Evolutionary conservation across 92 coral and sea anemone genomes (phyloP).

Genomic region (Epizoanthus stellaris): DNA sequence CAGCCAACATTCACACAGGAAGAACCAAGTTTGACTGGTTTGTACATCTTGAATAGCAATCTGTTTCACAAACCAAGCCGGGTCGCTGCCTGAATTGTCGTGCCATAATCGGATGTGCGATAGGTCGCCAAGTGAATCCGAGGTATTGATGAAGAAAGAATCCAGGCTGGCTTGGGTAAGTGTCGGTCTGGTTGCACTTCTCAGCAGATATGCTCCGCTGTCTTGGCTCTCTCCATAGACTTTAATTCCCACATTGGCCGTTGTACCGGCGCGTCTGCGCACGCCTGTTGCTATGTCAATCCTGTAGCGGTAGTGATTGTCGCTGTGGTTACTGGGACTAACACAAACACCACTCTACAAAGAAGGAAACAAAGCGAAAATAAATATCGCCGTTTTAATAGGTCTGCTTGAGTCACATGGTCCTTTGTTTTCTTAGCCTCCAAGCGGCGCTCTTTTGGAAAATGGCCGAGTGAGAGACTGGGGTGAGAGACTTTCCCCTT

Average conservation of each 20-base stretch:
- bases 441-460: no score
- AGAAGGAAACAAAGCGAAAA: background rate
- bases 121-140: slow-evolving; percentile 81
- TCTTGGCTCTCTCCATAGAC: slow-evolving; percentile 84
- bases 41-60: slow-evolving; percentile 76
- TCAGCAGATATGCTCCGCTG: slow-evolving; percentile 83
- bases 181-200: slow-evolving; percentile 49
- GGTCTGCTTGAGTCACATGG: no score
- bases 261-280: slow-evolving; percentile 93
- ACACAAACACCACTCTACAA: slow-evolving; percentile 67
- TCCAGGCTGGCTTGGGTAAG: slow-evolving; percentile 75
- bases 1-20: slow-evolving; percentile 93
- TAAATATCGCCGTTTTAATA: background rate
- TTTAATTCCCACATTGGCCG: slow-evolving; percentile 89
- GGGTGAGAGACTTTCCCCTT: no score
- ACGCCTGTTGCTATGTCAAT: slow-evolving; percentile 84
- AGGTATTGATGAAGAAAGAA: slow-evolving; percentile 83
- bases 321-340: slow-evolving; percentile 87
- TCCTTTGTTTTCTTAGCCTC: no score
- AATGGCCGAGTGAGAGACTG: no score
- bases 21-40: slow-evolving; percentile 69
- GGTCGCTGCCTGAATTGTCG: slow-evolving; percentile 89
- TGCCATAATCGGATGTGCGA: slow-evolving; percentile 93
- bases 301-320: slow-evolving; percentile 75
- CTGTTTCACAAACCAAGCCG: slow-evolving; percentile 91